These are phyloP conservation scores for Acrocephalus scirpaceus DNA, from an alignment of 2,797 vertebrate genomes.

Conservation along the genomic window DNA sequence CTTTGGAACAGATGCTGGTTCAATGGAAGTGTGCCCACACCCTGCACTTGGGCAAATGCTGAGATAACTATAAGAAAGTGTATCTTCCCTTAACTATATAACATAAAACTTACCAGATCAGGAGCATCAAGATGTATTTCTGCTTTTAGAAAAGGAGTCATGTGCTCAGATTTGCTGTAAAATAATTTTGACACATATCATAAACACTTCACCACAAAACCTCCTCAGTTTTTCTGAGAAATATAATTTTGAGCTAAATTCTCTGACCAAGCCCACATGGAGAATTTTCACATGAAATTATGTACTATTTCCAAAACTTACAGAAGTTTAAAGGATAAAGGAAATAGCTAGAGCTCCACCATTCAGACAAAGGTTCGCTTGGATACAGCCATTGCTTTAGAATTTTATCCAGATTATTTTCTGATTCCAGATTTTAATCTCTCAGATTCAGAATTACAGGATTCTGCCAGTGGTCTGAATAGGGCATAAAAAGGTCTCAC, in stretches of 20 bases:
- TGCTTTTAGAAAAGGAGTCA: slow-evolving; percentile 75
- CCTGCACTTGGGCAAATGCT: neutral
- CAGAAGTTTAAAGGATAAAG: neutral
- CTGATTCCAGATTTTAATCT: neutral
- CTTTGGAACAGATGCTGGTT: neutral
- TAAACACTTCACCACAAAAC: neutral
- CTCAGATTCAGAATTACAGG: neutral
- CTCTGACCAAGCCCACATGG: neutral
- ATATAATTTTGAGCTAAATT: neutral
- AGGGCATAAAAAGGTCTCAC: neutral
- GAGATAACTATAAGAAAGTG: neutral
- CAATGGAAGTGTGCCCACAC: neutral
- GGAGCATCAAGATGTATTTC: slow-evolving; percentile 81
- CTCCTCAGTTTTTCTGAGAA: neutral
- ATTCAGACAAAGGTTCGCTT: neutral
- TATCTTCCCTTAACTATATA: neutral
- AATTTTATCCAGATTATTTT: neutral
- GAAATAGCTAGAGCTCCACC: neutral
- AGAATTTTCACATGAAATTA: neutral
- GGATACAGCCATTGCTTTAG: neutral
- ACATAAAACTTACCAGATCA: slow-evolving; percentile 76
- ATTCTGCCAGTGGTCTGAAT: neutral
- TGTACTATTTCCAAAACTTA: neutral
- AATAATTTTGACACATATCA: slow-evolving; percentile 23
- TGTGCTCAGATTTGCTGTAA: slow-evolving; percentile 61